These are phyloP conservation scores for Phylloscopus trochilus DNA, from an alignment of 2,113 vertebrate genomes.

Conservation along the genomic window DNA sequence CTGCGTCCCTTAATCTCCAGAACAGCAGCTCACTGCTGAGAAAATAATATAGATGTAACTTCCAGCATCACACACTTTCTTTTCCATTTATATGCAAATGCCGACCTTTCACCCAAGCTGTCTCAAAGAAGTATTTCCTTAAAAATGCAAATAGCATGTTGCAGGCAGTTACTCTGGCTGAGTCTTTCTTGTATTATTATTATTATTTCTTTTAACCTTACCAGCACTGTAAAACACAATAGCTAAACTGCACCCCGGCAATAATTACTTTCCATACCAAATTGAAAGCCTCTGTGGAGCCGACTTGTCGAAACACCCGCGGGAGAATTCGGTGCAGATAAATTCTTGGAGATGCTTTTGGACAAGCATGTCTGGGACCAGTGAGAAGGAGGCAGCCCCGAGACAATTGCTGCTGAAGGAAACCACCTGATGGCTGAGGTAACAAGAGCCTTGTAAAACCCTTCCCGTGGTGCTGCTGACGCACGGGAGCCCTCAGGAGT, in stretches of 20 bases:
- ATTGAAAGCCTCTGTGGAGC: slow-evolving; percentile 28
- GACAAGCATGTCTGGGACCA: not conserved
- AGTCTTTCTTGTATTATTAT: slow-evolving; percentile 69
- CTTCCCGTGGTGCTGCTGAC: not conserved
- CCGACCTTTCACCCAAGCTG: slow-evolving; percentile 81
- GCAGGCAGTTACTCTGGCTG: slow-evolving; percentile 64
- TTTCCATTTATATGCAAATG: slow-evolving; percentile 86
- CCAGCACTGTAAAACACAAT: slow-evolving; percentile 63
- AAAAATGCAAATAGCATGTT: slow-evolving; percentile 84
- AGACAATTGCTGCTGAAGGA: fast-evolving
- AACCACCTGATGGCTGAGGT: not conserved
- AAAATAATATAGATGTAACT: slow-evolving; percentile 82
- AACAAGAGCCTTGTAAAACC: not conserved
- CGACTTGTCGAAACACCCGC: not conserved
- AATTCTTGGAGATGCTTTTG: not conserved
- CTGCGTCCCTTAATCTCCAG: slow-evolving; percentile 71
- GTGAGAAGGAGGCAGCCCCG: not conserved
- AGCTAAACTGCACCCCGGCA: slow-evolving; percentile 59
- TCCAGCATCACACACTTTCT: slow-evolving; percentile 76
- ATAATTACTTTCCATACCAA: slow-evolving; percentile 64
- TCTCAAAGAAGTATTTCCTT: slow-evolving; percentile 80
- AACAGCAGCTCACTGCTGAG: slow-evolving; percentile 77
- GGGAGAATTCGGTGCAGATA: not conserved
- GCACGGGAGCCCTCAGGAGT: not conserved
- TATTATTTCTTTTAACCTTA: slow-evolving; percentile 77